Base-by-base conservation (phyloP, 1,140 invertebrate genomes). In the Brachystomella parvula region DNA sequence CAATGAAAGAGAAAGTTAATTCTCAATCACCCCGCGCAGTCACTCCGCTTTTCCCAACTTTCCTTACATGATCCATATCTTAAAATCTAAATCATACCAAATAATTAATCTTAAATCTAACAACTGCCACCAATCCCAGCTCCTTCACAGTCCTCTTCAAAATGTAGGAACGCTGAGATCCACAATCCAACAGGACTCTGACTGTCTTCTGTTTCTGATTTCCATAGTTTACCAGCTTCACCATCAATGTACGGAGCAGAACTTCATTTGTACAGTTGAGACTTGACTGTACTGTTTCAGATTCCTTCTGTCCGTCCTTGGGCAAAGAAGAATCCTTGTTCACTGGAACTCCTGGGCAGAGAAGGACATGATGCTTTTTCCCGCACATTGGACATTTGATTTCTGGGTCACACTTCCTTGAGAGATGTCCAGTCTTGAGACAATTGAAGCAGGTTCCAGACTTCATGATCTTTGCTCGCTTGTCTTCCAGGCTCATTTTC, bases 271-370 rank as follows among this genome's bases (percentile, higher is more conserved):
- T 49, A 17, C 29, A 44, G 32, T 56, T 58, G 24, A 65, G 15
- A 19, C 39, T 57, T 0, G 59, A n/a, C 58, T 32, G 33, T 2
- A 56, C 33, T 0, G 59, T 61, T 9, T 24, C 30, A 1, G 35
- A n/a, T 19, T 17, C 26, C 26, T 21, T 29, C 3, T 3, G 6
- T n/a, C n/a, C n/a, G n/a, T n/a, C n/a, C n/a, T n/a, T n/a, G n/a
- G n/a, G n/a, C n/a, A n/a, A n/a, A n/a, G n/a, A n/a, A n/a, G n/a
- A n/a, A n/a, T n/a, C n/a, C n/a, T n/a, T n/a, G n/a, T n/a, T n/a
- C n/a, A n/a, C n/a, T n/a, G n/a, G 44, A n/a, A n/a, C 39, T 63
- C 29, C 24, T 19, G n/a, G 56, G 47, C 64, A 65, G 24, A 59
- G 31, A 2, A 60, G 1, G 9, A 12, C 31, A n/a, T n/a, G 1